Base-by-base conservation (phyloP, 2,888 invertebrate genomes). In the Spisula subtruncata region DNA sequence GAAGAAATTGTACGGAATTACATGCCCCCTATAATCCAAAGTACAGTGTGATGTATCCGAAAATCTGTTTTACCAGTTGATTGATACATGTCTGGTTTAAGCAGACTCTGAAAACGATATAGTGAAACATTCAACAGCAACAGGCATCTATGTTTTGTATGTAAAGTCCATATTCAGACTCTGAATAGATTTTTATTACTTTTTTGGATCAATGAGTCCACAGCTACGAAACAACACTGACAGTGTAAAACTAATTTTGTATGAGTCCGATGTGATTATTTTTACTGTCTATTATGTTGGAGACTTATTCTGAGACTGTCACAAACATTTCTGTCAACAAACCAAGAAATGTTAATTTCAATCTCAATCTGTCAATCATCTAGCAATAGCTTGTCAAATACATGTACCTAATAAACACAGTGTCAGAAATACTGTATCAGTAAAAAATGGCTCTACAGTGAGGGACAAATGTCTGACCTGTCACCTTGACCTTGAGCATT, bases 281-380 rank as follows among this genome's bases (percentile, higher is more conserved):
- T 75, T 5, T 32, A 35, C 32, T 75, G 75, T 75, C 75, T 75
- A 75, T 75, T 35, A 75, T 32, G 32, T 75, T 35, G 18, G 35
- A 75, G 32, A 75, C 75, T 75, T 35, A 75, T 75, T 75, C 32
- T 75, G 32, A 18, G 75, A 35, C 18, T 75, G 75, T 75, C 75
- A 75, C 75, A 75, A 18, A 16, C 32, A 75, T 32, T 75, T 75
- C 32, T 35, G 75, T 75, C 35, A 18, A 75, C 75, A 2, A 35
- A 75, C n/a, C 75, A 75, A 75, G 32, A 75, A 75, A 35, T 32
- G 35, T 75, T 75, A 75, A 75, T 75, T 29, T 32, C 25, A 16
- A 35, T 32, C 25, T 16, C 4, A 66, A 25, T 66, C 60, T n/a
- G n/a, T 25, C 60, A 66, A 25, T 25, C 60, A 66, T 10, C 60